Evolutionary conservation across 2,888 invertebrate genomes (phyloP), one percentile per base, ranked within the genome.

Genomic region (Antheraea yamamai): DNA sequence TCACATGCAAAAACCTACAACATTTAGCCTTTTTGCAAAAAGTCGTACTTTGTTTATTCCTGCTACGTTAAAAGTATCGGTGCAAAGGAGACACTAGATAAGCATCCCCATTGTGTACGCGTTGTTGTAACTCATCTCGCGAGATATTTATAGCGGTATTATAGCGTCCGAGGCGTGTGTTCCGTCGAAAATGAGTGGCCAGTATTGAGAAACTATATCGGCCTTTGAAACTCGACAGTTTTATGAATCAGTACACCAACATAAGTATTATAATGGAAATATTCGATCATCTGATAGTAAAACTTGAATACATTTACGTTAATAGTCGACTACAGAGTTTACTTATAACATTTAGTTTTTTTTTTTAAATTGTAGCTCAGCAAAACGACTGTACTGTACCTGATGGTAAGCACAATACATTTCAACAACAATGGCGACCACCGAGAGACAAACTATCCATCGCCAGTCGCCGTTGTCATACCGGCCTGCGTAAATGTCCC

Each of bases 121-220:
- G 79, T 75, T 78, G 77, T 75, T 78, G 83, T 85, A 85, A 85
- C 81, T 85, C 85, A 85, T 85, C 82, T 79, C 73, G 79, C 39
- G 71, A 82, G 71, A 82, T 87, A 88, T 89, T 89, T 89, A 89
- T 88, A 78, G 81, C 76, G 76, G 84, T 78, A 86, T 88, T 88
- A 88, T 88, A 84, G 86, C 84, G 84, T 75, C 74, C 72, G 74
- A 20, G 70, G 70, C 70, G 70, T 39, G 70, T 70, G 70, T 70
- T 70, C 10, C 80, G 78, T 72, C 74, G 76, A 75, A 77, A 77
- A 77, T 76, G 64, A 66, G 64, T 66, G 73, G 74, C 76, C 73
- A 75, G 71, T 66, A 66, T 66, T 30, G 26, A 30, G 64, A 66
- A 66, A 66, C 64, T 30, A 26, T 30, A 26, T 30, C 30, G 26